Evolutionary conservation across 2,113 vertebrate genomes (phyloP), one percentile per base, ranked within the genome.

Genomic region (Aythya baeri): DNA sequence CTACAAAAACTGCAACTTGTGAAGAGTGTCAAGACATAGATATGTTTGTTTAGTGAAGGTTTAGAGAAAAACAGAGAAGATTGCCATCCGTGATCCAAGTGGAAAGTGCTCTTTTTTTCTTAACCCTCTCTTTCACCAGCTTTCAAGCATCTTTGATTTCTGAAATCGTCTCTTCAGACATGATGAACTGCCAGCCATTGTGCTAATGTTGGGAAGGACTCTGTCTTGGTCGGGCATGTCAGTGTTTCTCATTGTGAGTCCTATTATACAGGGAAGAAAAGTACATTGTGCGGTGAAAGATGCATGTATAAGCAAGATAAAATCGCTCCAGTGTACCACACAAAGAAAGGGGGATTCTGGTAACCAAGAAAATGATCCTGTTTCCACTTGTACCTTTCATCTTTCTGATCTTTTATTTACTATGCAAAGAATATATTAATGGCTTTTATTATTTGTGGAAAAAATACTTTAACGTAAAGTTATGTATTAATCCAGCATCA

Each of bases 381-480:
- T 87, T 88, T 76, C 68, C 22, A 75, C 54, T 57, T 52, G 23
- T 65, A 61, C 26, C 5, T 92, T 92, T 83, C 66, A 66, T 50
- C 54, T 32, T 76, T 89, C 58, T 94, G 38, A 87, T 89, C 26
- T 44, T 62, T 44, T 54, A 62, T 70, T 94, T 91, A 62, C 21
- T 76, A 79, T 57, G 41, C 49, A 79, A 70, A 66, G 54, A 92
- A 86, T 86, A 82, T 73, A 50, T 89, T 82, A 91, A 65, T 29
- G 49, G 13, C 31, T 94, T 93, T 91, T 61, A 88, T 82, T 92
- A 86, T 94, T 93, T 85, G 31, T 4, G 14, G 31, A 18, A 88
- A 46, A 89, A 65, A 52, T 72, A 79, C 34, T 72, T 93, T 91
- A 62, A 43, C 82, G 70, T n/a, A 59, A 82, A 88, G 7, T 61